Conservation (phyloP, 2,888 invertebrate genomes). For the Hirtodrosophila alboralis region DNA sequence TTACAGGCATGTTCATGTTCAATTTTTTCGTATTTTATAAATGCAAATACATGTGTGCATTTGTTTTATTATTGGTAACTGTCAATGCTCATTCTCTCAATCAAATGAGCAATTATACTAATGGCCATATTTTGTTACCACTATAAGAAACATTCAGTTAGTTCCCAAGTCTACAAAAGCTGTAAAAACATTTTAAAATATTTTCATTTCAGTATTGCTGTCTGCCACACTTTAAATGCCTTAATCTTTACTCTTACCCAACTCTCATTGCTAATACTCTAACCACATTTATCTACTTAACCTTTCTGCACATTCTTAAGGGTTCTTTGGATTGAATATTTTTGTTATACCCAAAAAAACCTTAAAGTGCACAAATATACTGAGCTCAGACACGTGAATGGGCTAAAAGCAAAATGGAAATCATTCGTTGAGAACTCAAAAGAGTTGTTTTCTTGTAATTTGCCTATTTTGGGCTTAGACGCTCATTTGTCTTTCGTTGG, state of each 20-base stretch:
- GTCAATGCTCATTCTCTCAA: no score
- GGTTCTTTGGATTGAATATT: constrained; percentile 17
- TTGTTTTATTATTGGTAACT: no score
- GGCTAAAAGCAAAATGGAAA: constrained; percentile 9
- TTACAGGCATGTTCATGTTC: no score
- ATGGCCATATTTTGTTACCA: no score
- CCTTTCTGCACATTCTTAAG: constrained; percentile 20
- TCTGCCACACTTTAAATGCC: constrained; percentile 5
- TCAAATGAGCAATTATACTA: no score
- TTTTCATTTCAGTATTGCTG: constrained; percentile 3
- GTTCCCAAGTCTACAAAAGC: no score
- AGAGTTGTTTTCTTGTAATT: constrained; percentile 65
- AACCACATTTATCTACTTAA: constrained; percentile 8
- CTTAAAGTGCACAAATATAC: constrained; percentile 27
- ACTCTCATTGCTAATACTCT: not conserved
- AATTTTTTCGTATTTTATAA: no score
- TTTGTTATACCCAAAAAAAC: not conserved
- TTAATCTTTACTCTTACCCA: constrained; percentile 9
- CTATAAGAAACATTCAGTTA: no score
- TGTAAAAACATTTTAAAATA: constrained; percentile 10
- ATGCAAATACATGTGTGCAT: no score
- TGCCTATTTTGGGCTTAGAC: constrained; percentile 65
- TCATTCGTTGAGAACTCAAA: constrained; percentile 33
- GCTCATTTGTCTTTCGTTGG: constrained; percentile 57
- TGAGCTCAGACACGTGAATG: constrained; percentile 50